Evolutionary conservation across 2,888 invertebrate species (phyloP).

Genomic region (Leucophenga maculata): DNA sequence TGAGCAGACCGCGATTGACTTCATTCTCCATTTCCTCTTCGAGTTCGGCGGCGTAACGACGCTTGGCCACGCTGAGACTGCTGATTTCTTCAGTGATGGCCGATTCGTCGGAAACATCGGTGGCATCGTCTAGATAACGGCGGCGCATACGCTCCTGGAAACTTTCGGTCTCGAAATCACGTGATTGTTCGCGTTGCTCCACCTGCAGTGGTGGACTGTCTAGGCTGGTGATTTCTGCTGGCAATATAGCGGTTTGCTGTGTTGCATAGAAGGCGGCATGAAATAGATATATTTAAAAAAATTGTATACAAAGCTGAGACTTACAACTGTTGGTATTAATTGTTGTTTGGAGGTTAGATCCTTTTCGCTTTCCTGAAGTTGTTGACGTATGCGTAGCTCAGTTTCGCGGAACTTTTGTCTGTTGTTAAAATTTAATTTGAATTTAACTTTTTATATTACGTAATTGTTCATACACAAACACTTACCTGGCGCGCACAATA

Average conservation of each 20-base stretch:
- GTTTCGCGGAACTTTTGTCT: constrained; percentile 69
- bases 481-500: constrained; percentile 67
- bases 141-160: constrained; percentile 29
- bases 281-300: not conserved
- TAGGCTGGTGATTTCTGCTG: not conserved
- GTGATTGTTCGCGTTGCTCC: constrained; percentile 34
- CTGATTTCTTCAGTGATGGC: constrained; percentile 55
- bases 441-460: not conserved
- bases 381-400: constrained; percentile 62
- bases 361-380: constrained; percentile 57
- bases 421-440: not conserved
- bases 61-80: constrained; percentile 57
- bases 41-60: constrained; percentile 57
- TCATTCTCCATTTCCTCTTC: constrained; percentile 65
- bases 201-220: not conserved
- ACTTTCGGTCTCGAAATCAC: constrained; percentile 29
- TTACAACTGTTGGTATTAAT: not conserved
- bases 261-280: not conserved
- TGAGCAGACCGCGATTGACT: constrained; percentile 72
- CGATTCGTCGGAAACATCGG: constrained; percentile 58
- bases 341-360: constrained; percentile 27
- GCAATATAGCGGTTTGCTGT: not conserved
- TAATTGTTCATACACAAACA: too few relatives aligned
- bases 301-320: not conserved
- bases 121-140: constrained; percentile 54